Conservation (phyloP, 2,888 invertebrate species). For the Lordiphosa fenestrarum region DNA sequence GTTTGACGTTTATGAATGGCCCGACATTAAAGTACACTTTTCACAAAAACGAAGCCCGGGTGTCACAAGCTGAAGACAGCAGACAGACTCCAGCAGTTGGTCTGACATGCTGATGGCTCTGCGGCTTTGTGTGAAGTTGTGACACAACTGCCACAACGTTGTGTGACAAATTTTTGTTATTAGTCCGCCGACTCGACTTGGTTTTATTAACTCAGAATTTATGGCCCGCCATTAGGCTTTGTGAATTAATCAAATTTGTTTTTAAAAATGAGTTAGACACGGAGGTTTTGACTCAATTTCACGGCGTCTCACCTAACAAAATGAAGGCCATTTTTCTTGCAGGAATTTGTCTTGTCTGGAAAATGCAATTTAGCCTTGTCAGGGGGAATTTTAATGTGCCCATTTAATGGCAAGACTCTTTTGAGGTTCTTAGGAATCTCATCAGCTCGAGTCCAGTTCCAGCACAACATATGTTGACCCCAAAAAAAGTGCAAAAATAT, state of each 20-base stretch:
- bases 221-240: constrained; percentile 71
- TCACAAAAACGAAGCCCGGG: neutral
- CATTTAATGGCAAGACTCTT: constrained; percentile 29
- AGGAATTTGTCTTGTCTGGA: constrained; percentile 59
- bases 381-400: constrained; percentile 63
- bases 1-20: too few species aligned
- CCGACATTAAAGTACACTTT: neutral
- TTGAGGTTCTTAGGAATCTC: neutral
- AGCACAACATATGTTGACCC: constrained; percentile 64
- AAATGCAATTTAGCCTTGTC: constrained; percentile 61
- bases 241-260: constrained; percentile 77
- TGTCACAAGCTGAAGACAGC: too few species aligned
- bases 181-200: constrained; percentile 30
- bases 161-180: constrained; percentile 75
- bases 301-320: constrained; percentile 67
- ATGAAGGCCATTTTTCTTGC: constrained; percentile 69
- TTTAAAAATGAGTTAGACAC: constrained; percentile 77
- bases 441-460: constrained; percentile 18
- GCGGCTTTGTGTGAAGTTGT: constrained; percentile 43
- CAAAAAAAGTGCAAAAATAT: constrained; percentile 69
- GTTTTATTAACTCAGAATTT: constrained; percentile 76
- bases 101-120: neutral
- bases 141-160: constrained; percentile 73
- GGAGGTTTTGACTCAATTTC: constrained; percentile 57
- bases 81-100: too few species aligned